These are phyloP conservation scores for Zingel zingel DNA, from an alignment of 2,113 vertebrate genomes.

Conservation along the genomic window DNA sequence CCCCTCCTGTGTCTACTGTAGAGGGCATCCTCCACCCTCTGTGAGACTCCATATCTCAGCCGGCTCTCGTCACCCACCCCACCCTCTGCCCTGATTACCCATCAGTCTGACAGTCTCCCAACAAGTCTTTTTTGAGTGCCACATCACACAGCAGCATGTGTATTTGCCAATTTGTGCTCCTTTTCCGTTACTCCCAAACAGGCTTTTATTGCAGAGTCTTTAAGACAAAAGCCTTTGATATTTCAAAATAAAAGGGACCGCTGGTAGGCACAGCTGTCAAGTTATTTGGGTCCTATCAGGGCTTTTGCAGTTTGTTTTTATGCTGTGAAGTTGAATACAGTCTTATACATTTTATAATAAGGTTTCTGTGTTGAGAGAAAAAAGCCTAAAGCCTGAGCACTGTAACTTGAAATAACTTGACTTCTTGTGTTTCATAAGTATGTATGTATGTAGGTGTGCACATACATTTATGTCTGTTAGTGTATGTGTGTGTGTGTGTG, in stretches of 20 bases:
- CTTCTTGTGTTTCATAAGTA: slow-evolving; percentile 61
- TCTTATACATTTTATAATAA: slow-evolving; percentile 36
- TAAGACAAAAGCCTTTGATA: slow-evolving; percentile 79
- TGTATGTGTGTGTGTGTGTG: slow-evolving; percentile 28
- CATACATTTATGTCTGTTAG: slow-evolving; percentile 48
- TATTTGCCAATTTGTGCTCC: slow-evolving; percentile 60
- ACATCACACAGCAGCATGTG: slow-evolving; percentile 78
- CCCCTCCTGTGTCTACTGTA: slow-evolving; percentile 78
- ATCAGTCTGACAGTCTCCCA: slow-evolving; percentile 69
- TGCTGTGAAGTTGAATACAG: slow-evolving; percentile 37
- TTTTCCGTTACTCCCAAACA: slow-evolving; percentile 67
- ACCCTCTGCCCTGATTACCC: slow-evolving; percentile 64
- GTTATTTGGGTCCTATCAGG: slow-evolving; percentile 55
- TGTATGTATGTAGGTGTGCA: slow-evolving; percentile 36
- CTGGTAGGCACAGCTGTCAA: slow-evolving; percentile 71
- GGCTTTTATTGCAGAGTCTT: slow-evolving; percentile 72
- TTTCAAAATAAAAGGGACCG: slow-evolving; percentile 69
- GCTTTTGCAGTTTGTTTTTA: slow-evolving; percentile 56
- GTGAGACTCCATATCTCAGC: slow-evolving; percentile 58
- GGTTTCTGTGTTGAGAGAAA: slow-evolving; percentile 30
- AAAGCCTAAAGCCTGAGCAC: slow-evolving; percentile 10
- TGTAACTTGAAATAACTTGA: slow-evolving; percentile 51
- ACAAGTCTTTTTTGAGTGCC: slow-evolving; percentile 61
- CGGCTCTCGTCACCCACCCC: slow-evolving; percentile 49
- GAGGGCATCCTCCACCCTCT: slow-evolving; percentile 83